Conservation (phyloP, 2,797 vertebrate genomes). For the Anniella stebbinsi region DNA sequence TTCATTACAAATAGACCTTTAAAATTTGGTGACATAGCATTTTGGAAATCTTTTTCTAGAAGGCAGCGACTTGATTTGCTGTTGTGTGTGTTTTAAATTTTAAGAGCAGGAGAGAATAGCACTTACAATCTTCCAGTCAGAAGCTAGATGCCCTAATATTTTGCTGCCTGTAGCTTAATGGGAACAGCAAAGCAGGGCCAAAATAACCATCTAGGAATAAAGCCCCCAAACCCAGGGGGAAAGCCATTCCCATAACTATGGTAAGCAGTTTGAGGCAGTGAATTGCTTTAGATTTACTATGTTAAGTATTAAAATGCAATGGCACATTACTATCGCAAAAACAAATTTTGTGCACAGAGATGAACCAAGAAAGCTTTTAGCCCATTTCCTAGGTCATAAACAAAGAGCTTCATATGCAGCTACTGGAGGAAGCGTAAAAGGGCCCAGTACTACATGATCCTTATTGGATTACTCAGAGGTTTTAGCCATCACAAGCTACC, state of each 20-base stretch:
- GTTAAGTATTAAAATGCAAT: constrained; percentile 71
- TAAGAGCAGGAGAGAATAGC: not conserved
- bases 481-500: constrained; percentile 53
- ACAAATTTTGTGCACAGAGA: constrained; percentile 66
- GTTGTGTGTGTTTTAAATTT: not conserved
- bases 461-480: constrained; percentile 71
- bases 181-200: not conserved
- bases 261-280: constrained; percentile 38
- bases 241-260: constrained; percentile 41
- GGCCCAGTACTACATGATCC: constrained; percentile 55
- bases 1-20: not conserved
- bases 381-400: constrained; percentile 71
- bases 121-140: not conserved
- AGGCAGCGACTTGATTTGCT: not conserved
- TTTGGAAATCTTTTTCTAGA: not conserved
- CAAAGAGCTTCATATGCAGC: constrained; percentile 60
- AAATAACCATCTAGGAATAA: constrained; percentile 31
- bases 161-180: constrained; percentile 17
- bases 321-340: constrained; percentile 63
- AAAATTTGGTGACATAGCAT: not conserved
- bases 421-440: constrained; percentile 65
- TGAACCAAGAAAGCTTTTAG: constrained; percentile 73
- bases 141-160: not conserved
- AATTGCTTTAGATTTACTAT: constrained; percentile 65
- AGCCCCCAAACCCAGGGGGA: constrained; percentile 41